Evolutionary conservation across 2,888 invertebrate genomes (phyloP).

Genomic region (Drosophila demipolita): DNA sequence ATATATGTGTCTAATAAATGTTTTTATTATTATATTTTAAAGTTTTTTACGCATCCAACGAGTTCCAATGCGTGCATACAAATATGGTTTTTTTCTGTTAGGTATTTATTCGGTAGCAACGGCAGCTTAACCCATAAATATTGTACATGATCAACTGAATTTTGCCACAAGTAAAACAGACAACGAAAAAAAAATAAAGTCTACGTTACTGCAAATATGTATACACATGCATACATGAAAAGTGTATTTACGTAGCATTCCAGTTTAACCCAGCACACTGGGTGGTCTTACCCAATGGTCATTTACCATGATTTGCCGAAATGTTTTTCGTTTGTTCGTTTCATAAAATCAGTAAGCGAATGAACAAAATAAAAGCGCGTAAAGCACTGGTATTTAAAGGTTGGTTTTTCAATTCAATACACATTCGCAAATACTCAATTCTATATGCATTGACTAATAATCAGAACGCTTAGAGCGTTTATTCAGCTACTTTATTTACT

Average conservation of each 20-base stretch:
- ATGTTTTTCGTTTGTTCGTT: constrained; percentile 37
- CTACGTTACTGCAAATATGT: constrained; percentile 34
- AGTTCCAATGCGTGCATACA: background rate
- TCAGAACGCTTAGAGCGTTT: background rate
- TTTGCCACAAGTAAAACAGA: constrained; percentile 4
- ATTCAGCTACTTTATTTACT: background rate
- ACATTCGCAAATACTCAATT: background rate
- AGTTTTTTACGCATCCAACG: background rate
- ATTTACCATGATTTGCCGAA: constrained; percentile 46
- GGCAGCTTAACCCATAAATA: constrained; percentile 8
- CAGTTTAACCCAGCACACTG: constrained; percentile 11
- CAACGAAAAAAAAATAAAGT: constrained; percentile 1
- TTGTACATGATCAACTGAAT: background rate
- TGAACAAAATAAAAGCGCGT: constrained; percentile 22
- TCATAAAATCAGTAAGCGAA: constrained; percentile 40
- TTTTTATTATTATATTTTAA: constrained; percentile 3
- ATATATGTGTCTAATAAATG: constrained; percentile 9
- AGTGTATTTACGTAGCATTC: constrained; percentile 24
- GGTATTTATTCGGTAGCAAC: background rate
- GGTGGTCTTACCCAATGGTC: constrained; percentile 33
- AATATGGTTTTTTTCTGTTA: background rate
- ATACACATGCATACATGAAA: constrained; percentile 3
- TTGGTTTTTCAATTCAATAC: constrained; percentile 16
- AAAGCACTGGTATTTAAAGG: constrained; percentile 38
- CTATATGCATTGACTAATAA: background rate